Evolutionary conservation across 1,140 invertebrate species (phyloP).

Genomic region (Limonius californicus): DNA sequence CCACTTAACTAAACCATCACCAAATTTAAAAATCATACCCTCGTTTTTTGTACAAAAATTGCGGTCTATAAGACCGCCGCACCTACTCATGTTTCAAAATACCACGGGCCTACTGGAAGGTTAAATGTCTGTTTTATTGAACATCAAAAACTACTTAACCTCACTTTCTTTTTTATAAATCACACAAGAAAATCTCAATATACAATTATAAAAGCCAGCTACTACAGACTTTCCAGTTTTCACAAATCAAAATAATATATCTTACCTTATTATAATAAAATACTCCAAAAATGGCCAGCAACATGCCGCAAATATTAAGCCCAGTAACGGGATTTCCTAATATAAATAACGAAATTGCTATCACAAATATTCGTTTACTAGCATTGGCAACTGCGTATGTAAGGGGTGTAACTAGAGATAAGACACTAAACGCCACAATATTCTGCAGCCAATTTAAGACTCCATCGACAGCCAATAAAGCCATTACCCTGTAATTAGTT

Average conservation of each 20-base stretch:
- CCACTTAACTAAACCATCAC: too few relatives aligned
- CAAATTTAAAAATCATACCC: too few relatives aligned
- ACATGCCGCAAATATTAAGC: slow-evolving; percentile 87
- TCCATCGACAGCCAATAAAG: slow-evolving; percentile 77
- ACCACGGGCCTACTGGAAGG: too few relatives aligned
- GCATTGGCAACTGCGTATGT: slow-evolving; percentile 95
- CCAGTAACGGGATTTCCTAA: slow-evolving; percentile 89
- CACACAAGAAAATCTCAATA: slow-evolving; percentile 5
- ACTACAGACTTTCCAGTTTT: slow-evolving; percentile 10
- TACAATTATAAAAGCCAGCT: neutral
- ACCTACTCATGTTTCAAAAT: too few relatives aligned
- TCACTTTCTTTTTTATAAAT: slow-evolving; percentile 11
- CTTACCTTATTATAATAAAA: slow-evolving; percentile 79
- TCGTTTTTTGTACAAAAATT: too few relatives aligned
- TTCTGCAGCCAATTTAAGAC: slow-evolving; percentile 92
- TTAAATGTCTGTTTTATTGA: slow-evolving; percentile 16
- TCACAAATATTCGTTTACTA: slow-evolving; percentile 93
- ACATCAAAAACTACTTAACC: neutral
- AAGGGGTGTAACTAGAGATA: slow-evolving; percentile 84
- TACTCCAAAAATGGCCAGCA: slow-evolving; percentile 85
- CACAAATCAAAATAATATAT: slow-evolving; percentile 15
- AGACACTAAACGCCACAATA: slow-evolving; percentile 89
- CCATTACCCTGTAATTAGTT: slow-evolving; percentile 53
- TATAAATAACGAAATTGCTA: slow-evolving; percentile 81
- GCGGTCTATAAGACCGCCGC: too few relatives aligned